A percentile compares a stretch with the other conserved stretches of the same genome.
Evolutionary conservation across 2,888 invertebrate genomes (phyloP).

Genomic region (Agrotis ipsilon): DNA sequence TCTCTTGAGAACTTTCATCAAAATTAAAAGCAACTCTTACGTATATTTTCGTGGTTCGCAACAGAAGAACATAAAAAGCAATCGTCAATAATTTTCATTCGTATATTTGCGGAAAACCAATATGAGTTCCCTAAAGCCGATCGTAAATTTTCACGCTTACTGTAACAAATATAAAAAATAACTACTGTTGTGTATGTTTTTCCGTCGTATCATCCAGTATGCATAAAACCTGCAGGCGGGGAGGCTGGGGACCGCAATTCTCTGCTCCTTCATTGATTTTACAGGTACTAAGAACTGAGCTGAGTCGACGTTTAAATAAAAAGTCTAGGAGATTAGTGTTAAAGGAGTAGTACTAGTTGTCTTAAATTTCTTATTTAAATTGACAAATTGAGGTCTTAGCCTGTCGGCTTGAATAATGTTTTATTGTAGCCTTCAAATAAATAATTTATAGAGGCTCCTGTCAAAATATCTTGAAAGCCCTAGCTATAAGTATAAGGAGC

Average conservation of each 20-base stretch:
- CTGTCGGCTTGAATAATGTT: not conserved
- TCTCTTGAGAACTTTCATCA: slow-evolving; percentile 59
- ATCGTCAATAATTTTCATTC: slow-evolving; percentile 68
- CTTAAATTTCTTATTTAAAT: not conserved
- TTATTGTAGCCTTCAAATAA: not conserved
- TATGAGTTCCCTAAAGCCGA: slow-evolving; percentile 67
- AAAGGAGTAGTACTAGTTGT: not conserved
- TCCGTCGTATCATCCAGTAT: slow-evolving; percentile 67
- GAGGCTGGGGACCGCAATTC: slow-evolving; percentile 67
- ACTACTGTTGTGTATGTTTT: slow-evolving; percentile 68
- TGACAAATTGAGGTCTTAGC: not conserved
- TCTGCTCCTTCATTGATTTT: slow-evolving; percentile 78
- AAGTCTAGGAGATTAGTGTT: slow-evolving; percentile 3
- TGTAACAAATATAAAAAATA: slow-evolving; percentile 68
- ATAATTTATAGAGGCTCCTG: not conserved
- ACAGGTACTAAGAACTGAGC: slow-evolving; percentile 65
- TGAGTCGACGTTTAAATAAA: slow-evolving; percentile 61
- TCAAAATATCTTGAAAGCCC: not conserved
- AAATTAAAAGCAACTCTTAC: slow-evolving; percentile 59
- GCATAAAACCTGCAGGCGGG: slow-evolving; percentile 68
- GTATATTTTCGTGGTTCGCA: slow-evolving; percentile 46
- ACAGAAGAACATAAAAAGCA: slow-evolving; percentile 65
- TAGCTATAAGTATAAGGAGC: too few relatives aligned
- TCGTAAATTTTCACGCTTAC: slow-evolving; percentile 69
- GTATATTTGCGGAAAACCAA: slow-evolving; percentile 67